Evolutionary conservation across 2,113 vertebrate species (phyloP), one percentile per base, ranked within the genome.

Genomic region (Sylvietta virens): DNA sequence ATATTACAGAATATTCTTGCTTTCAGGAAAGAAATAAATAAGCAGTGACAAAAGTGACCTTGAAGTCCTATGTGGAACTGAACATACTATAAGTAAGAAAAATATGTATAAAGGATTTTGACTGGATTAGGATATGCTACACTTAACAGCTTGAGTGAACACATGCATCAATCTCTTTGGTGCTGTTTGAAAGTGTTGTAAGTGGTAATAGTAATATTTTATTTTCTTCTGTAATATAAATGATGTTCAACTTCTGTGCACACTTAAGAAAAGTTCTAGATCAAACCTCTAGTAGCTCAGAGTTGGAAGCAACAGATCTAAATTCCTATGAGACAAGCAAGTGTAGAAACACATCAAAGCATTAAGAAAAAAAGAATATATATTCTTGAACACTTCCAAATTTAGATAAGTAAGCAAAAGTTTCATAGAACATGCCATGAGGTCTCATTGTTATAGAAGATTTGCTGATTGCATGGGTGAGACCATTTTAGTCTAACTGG

Each of bases 161-260:
- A 65, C 45, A 37, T 18, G 37, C 67, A 94, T 87, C 87, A 69
- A 18, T 79, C 71, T 92, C 69, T 85, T 82, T 6, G 30, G 47
- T 65, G 82, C 40, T 70, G 23, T 53, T 77, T 53, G 35, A 92
- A 94, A 91, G 21, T 39, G 10, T 13, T 62, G 30, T 30, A 71
- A 71, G 31, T 78, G 60, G 58, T 78, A 84, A 81, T 44, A 81
- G 17, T 11, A 83, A 45, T 72, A 88, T 62, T 92, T 88, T 87
- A 53, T 87, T 89, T 94, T 86, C 42, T 91, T 82, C 73, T 80
- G 85, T 88, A 86, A 80, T 57, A 85, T 33, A 90, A 91, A 84
- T 24, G 10, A 83, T 8, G 1, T 37, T 64, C 27, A 33, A 86
- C 40, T 65, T 92, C 85, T 92, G 14, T 80, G 53, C 91, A 70